Evolutionary conservation across 2,797 vertebrate species (phyloP), one percentile per base, ranked within the genome.

Genomic region (Brachyrhaphis roseni): DNA sequence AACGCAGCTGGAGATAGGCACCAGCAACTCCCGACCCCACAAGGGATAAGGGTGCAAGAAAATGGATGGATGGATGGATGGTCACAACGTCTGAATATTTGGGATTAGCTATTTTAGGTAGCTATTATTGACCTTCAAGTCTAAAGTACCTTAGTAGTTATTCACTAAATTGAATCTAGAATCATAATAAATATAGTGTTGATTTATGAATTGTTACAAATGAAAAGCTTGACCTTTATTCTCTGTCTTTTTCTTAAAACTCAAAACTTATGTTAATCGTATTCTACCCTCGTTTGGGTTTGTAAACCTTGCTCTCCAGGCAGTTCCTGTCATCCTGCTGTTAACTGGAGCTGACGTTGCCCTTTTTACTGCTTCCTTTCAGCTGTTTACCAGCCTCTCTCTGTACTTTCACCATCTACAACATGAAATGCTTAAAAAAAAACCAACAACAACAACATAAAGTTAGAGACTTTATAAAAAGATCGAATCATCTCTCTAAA

Each of bases 291-390:
- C 79, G 31, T 77, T 76, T 78, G 77, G 74, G 46, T 70, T 75
- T 78, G 20, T 28, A 71, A 74, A 84, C 84, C 75, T 66, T 84
- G 76, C 75, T 90, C 79, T 91, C 85, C 84, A 79, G 86, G 59
- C 84, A 79, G 41, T 62, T 71, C 79, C 70, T 34, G 80, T 82
- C 87, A 84, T 76, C 73, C 77, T 78, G 77, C 0, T 2, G 59
- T 59, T 86, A 81, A 92, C 23, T 10, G 45, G 74, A 86, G 80
- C 64, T 0, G 80, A 88, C 88, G 64, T 15, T 20, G 75, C n/a
- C 46, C 72, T 77, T 55, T 77, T 75, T 13, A 8, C 43, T 1
- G 13, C 74, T 75, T 45, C 80, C 85, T 82, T 57, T 68, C n/a
- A 86, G 84, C 77, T 81, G 15, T 84, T 86, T 72, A 79, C 36